Base-by-base conservation (phyloP, 2,797 vertebrate species). In the Pseudochirops cupreus region DNA sequence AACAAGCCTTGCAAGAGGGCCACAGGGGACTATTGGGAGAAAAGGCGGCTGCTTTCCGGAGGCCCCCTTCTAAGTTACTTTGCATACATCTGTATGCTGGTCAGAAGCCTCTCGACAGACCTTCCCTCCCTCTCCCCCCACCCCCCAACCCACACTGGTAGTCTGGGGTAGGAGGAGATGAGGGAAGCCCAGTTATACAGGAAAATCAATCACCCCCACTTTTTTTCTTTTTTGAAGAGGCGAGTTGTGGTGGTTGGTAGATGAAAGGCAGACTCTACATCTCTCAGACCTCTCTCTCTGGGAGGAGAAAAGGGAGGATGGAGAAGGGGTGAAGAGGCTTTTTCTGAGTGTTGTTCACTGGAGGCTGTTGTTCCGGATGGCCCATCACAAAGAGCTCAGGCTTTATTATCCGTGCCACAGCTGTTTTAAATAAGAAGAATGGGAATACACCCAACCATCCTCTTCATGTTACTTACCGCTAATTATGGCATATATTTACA, bases 401-500 rank as follows among this genome's bases (percentile, higher is more conserved):
- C 98, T 97, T 98, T 98, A 98, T 98, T 95, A 97, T 97, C 98
- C 97, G 90, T 92, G 97, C 97, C 98, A 98, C 98, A 98, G 98
- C 98, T 98, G 98, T 98, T 99, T 99, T 98, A 98, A 98, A 99
- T 99, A 98, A 98, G 92, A 98, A 98, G 98, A 98, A 98, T 97
- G 97, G 98, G 97, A 98, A 98, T 98, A 98, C 98, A 98, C 97
- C 98, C 98, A 98, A 98, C 98, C 97, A 93, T 92, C 95, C 96
- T 97, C 97, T 98, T 98, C 98, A 96, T 98, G 98, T 98, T 98
- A 98, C 98, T 98, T 98, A 97, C 98, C 98, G 96, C 98, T 98
- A 98, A 98, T 98, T 99, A 99, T 98, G 98, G 98, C 98, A 99
- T 99, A 98, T 98, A 99, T 99, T 99, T 99, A 98, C 99, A 99